Evolutionary conservation across 2,797 vertebrate genomes (phyloP).

Genomic region (Microctenopoma stevenorrisi): DNA sequence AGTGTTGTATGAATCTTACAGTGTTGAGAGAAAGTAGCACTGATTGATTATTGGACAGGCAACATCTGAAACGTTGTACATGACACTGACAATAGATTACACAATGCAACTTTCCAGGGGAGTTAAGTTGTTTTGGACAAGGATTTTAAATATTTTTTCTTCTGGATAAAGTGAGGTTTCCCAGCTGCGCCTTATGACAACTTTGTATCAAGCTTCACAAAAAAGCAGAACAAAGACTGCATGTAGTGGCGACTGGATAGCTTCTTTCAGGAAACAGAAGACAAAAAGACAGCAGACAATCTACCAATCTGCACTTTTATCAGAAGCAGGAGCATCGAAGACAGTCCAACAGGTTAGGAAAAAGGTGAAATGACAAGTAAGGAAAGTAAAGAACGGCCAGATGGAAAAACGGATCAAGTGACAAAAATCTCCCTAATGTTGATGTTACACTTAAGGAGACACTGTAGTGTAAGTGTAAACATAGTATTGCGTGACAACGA

Average conservation of each 20-base stretch:
- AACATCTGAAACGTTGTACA: slow-evolving; percentile 26
- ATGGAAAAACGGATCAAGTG: slow-evolving; percentile 38
- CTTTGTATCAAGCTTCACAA: slow-evolving; percentile 36
- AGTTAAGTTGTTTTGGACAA: slow-evolving; percentile 32
- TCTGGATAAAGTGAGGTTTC: slow-evolving; percentile 10
- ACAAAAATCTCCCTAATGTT: slow-evolving; percentile 28
- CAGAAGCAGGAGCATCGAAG: slow-evolving; percentile 45
- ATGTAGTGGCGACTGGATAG: slow-evolving; percentile 23
- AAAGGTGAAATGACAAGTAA: slow-evolving; percentile 49
- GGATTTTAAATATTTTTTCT: slow-evolving; percentile 18
- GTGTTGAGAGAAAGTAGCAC: slow-evolving; percentile 19
- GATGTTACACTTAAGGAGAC: slow-evolving; percentile 41
- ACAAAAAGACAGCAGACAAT: slow-evolving; percentile 43
- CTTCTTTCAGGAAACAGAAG: slow-evolving; percentile 25
- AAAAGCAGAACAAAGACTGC: slow-evolving; percentile 31
- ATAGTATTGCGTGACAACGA: not conserved
- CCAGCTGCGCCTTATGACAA: slow-evolving; percentile 24
- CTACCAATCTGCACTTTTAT: slow-evolving; percentile 34
- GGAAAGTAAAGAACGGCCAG: slow-evolving; percentile 30
- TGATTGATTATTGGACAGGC: slow-evolving; percentile 39
- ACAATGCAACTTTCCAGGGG: slow-evolving; percentile 32
- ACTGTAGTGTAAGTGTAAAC: not conserved
- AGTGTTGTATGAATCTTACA: slow-evolving; percentile 13
- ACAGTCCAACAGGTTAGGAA: slow-evolving; percentile 44
- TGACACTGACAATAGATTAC: slow-evolving; percentile 28